Evolutionary conservation across 2,113 vertebrate species (phyloP).

Genomic region (Cyanoramphus novaezelandiae): DNA sequence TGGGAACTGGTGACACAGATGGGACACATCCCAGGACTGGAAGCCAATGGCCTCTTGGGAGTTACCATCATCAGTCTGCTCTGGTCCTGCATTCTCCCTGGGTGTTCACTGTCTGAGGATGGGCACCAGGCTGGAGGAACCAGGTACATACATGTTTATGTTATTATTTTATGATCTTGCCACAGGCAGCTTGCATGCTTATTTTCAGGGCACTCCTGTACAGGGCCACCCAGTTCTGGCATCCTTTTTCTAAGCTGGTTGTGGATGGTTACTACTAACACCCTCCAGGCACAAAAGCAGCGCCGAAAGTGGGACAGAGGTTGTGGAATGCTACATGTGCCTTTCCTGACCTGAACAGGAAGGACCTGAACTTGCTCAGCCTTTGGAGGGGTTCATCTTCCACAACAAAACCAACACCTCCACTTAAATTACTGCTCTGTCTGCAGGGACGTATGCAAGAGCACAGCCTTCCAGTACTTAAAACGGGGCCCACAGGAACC

Average conservation of each 20-base stretch:
- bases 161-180: neutral
- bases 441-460: neutral
- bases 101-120: accelerated
- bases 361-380: neutral
- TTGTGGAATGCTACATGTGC: neutral
- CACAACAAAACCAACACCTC: neutral
- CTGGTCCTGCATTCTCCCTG: neutral
- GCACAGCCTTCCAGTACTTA: neutral
- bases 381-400: neutral
- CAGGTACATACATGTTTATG: neutral
- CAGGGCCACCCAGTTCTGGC: neutral
- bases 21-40: neutral
- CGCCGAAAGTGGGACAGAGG: neutral
- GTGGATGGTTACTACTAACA: neutral
- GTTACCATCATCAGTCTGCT: neutral
- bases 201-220: neutral
- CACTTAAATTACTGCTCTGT: neutral
- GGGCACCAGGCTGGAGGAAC: neutral
- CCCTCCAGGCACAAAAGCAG: neutral
- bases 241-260: neutral
- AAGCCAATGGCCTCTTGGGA: neutral
- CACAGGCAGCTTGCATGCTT: neutral
- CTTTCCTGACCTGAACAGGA: neutral
- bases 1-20: neutral
- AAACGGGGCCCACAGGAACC: neutral